Percentiles rank a stretch among this genome's conserved stretches.
Evolutionary conservation across 2,888 invertebrate genomes (phyloP).

Genomic region (Heteromurus nitidus): DNA sequence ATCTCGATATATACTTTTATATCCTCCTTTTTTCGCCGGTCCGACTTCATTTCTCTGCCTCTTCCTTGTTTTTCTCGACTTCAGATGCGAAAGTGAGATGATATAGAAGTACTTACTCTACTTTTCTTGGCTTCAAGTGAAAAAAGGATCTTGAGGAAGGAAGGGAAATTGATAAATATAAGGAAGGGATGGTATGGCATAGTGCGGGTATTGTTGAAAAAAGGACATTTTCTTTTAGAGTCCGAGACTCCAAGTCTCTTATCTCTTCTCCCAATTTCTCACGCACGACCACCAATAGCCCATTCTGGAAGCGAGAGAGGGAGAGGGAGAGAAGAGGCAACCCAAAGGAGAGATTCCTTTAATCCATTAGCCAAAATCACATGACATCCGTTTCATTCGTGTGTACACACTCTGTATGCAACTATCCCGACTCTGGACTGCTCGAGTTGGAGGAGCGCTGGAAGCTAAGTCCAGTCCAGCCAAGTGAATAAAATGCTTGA

Average conservation of each 20-base stretch:
- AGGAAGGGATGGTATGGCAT: background rate
- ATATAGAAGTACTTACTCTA: too few relatives aligned
- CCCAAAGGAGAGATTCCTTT: constrained; percentile 56
- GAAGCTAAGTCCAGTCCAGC: too few relatives aligned
- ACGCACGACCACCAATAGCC: constrained; percentile 68
- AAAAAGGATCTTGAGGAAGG: background rate
- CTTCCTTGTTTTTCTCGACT: background rate
- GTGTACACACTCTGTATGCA: background rate
- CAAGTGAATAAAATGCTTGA: constrained; percentile 61
- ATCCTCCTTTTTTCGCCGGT: background rate
- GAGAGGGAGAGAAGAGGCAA: too few relatives aligned
- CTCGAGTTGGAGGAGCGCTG: background rate
- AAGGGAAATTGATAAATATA: constrained; percentile 50
- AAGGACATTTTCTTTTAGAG: constrained; percentile 51
- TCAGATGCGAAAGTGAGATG: too few relatives aligned
- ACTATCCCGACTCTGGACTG: background rate
- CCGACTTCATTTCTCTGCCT: background rate
- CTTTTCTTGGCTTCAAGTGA: too few relatives aligned
- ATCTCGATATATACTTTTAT: background rate
- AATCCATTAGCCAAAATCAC: constrained; percentile 65
- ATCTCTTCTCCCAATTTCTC: constrained; percentile 69
- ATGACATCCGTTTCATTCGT: constrained; percentile 53
- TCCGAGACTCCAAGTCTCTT: constrained; percentile 57
- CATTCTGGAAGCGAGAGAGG: too few relatives aligned
- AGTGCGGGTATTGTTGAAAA: background rate